phyloP scores from a whole-genome alignment of 2,113 vertebrate species.

The Capricornis sumatraensis region DNA sequence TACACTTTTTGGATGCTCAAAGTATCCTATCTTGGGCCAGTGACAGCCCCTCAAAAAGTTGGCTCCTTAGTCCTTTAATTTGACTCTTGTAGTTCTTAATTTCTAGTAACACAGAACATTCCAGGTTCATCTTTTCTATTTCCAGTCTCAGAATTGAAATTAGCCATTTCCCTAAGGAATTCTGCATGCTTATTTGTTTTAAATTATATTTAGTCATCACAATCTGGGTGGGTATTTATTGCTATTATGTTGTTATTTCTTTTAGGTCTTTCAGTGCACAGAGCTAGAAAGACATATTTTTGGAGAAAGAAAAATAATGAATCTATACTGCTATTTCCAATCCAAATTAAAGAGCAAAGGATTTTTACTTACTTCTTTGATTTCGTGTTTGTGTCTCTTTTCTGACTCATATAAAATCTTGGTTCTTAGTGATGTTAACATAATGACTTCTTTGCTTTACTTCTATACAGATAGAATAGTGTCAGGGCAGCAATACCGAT shows the following conservation, averaged over 20 bases:
- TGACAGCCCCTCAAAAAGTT: background rate
- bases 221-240: background rate
- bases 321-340: slow-evolving; percentile 3
- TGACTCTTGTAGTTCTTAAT: background rate
- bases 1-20: background rate
- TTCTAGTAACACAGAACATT: background rate
- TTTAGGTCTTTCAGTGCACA: background rate
- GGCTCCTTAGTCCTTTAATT: background rate
- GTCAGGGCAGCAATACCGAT: background rate
- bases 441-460: slow-evolving; percentile 3
- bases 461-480: background rate
- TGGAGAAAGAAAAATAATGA: slow-evolving; percentile 48
- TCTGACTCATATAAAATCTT: slow-evolving; percentile 30
- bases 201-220: slow-evolving; percentile 33
- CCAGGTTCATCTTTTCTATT: slow-evolving; percentile 18
- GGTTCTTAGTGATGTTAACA: slow-evolving; percentile 32
- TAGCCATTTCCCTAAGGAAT: slow-evolving; percentile 11
- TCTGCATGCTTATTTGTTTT: slow-evolving; percentile 23
- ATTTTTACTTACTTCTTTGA: slow-evolving; percentile 41
- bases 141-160: background rate
- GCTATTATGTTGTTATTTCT: slow-evolving; percentile 30
- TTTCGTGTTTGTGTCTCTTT: slow-evolving; percentile 23
- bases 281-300: background rate
- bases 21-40: background rate
- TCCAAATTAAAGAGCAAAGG: slow-evolving; percentile 26